Base-by-base conservation (phyloP, 2,888 invertebrate species). In the Antheraea assamensis region DNA sequence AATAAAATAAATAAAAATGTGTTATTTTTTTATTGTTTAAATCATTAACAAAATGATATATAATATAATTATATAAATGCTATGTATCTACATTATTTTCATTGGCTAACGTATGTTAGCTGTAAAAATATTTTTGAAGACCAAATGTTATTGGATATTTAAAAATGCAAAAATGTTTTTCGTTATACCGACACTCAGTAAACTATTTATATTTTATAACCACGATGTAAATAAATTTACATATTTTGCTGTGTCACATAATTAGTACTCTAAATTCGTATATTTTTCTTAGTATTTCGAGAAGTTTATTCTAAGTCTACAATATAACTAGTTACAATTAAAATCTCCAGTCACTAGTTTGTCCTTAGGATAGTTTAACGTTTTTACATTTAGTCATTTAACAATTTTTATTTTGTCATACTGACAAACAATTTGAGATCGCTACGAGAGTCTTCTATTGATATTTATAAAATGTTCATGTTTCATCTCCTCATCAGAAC, bases 391-490 rank as follows among this genome's bases (percentile, higher is more conserved):
- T 58, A 58, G 61, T 64, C 15, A 64, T 30, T 64, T 17, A 3
- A 64, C 27, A 64, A 30, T 64, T 68, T 68, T 68, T 68, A 35
- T 68, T 68, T 68, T 68, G 35, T 8, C 68, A 68, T n/a, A 35
- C 19, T 42, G 42, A 71, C 71, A 71, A 71, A 55, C 10, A 3
- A 35, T 71, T 71, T 71, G 71, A 71, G 71, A 71, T 71, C 71
- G 71, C 35, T n/a, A 58, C 35, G 55, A 58, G 55, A 55, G 55
- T 71, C 17, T 49, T 52, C 42, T 42, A 42, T 42, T 52, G 5
- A 24, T 24, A n/a, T 55, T 55, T 10, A 24, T 24, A 58, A 58
- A 24, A 58, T 24, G 21, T 21, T 21, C 52, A 19, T 71, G 19
- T 21, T 49, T 42, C 8, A 17, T 49, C 21, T 66, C 24, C 72